A percentile compares a stretch with the other conserved stretches of the same genome.
Conservation (phyloP, 2,888 invertebrate genomes). For the Tachina fera region DNA sequence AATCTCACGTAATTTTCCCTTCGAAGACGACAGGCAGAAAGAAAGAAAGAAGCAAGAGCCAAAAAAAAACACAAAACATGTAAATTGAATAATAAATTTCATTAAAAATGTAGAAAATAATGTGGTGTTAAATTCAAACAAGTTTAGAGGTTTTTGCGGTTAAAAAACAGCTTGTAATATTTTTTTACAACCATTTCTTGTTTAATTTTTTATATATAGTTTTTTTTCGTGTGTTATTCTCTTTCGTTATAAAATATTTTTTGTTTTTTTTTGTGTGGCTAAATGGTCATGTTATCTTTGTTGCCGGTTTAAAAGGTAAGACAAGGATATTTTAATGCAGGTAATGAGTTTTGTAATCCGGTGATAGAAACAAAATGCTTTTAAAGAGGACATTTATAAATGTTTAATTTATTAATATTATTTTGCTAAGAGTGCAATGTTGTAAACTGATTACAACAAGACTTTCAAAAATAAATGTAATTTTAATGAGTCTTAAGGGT, state of each 20-base stretch:
- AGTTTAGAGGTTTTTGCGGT: conserved; percentile 61
- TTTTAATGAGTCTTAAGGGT: no score
- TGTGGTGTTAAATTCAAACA: conserved; percentile 68
- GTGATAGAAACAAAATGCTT: background rate
- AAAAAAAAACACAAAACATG: conserved; percentile 34
- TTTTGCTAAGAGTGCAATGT: background rate
- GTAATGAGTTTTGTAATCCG: conserved; percentile 41
- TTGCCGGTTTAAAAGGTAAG: background rate
- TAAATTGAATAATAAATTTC: conserved; percentile 70
- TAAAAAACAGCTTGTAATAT: conserved; percentile 53
- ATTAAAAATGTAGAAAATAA: conserved; percentile 61
- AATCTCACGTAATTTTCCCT: conserved; percentile 42
- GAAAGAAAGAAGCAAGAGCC: background rate
- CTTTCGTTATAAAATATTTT: background rate
- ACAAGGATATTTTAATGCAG: background rate
- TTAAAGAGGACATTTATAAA: no score
- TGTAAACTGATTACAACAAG: no score
- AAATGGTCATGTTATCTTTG: conserved; percentile 20
- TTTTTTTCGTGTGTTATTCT: background rate
- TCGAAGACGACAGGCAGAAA: background rate
- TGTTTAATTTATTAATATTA: no score
- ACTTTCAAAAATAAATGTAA: no score
- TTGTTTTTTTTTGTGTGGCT: background rate
- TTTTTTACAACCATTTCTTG: conserved; percentile 20
- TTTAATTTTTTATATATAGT: conserved; percentile 21